These are phyloP conservation scores for Presbytis comata DNA, from an alignment of 2,797 vertebrate genomes.

Conservation along the genomic window DNA sequence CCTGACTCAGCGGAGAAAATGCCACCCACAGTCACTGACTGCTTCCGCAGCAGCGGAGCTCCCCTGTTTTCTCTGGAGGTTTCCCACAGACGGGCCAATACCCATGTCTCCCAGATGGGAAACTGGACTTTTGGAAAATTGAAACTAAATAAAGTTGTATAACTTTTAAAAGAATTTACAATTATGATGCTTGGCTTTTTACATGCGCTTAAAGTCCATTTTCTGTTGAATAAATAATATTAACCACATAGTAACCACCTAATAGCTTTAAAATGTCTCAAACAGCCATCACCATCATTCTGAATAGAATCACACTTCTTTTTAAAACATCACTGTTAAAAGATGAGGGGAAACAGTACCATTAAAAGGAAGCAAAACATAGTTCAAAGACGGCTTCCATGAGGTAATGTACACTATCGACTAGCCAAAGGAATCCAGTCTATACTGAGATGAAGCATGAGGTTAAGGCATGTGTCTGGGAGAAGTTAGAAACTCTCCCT, in stretches of 20 bases:
- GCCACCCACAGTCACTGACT: slow-evolving; percentile 75
- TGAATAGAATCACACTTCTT: slow-evolving; percentile 61
- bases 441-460: background rate
- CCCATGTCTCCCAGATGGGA: slow-evolving; percentile 14
- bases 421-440: slow-evolving; percentile 46
- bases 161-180: slow-evolving; percentile 49
- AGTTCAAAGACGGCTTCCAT: slow-evolving; percentile 48
- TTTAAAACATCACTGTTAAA: slow-evolving; percentile 65
- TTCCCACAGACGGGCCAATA: slow-evolving; percentile 38
- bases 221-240: slow-evolving; percentile 69
- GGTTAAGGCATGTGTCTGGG: background rate
- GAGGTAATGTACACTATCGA: slow-evolving; percentile 60
- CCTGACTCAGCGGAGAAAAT: slow-evolving; percentile 81
- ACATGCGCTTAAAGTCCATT: slow-evolving; percentile 7
- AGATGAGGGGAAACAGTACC: slow-evolving; percentile 61
- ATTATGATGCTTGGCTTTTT: slow-evolving; percentile 31
- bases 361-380: slow-evolving; percentile 61
- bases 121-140: slow-evolving; percentile 25
- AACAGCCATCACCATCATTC: slow-evolving; percentile 40
- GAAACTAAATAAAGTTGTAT: slow-evolving; percentile 39
- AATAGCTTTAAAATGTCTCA: slow-evolving; percentile 60
- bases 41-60: slow-evolving; percentile 55
- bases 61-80: slow-evolving; percentile 75
- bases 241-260: slow-evolving; percentile 60
- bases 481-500: background rate